Conservation (phyloP, 2,888 invertebrate genomes). For the Iphiclides podalirius region DNA sequence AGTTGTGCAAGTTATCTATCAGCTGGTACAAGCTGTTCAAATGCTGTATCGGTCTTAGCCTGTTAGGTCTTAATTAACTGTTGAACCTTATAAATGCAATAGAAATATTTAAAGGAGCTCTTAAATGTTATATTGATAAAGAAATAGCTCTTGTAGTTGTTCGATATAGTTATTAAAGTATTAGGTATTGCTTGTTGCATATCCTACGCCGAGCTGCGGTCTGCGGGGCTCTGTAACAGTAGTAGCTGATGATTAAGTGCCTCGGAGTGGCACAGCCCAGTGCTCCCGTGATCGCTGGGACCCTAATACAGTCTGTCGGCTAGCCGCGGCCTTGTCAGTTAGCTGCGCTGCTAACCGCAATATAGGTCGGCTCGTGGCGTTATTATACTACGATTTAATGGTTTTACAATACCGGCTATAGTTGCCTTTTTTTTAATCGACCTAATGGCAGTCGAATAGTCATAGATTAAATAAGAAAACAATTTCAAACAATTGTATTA, state of each 20-base stretch:
- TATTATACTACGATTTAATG: constrained; percentile 9
- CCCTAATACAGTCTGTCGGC: constrained; percentile 54
- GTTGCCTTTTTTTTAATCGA: not conserved
- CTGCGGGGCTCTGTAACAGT: constrained; percentile 36
- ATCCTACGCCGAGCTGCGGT: constrained; percentile 28
- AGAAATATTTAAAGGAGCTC: too few relatives aligned
- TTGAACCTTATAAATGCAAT: too few relatives aligned
- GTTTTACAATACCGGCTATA: not conserved
- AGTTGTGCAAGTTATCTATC: too few relatives aligned
- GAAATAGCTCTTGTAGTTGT: too few relatives aligned
- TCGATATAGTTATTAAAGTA: too few relatives aligned
- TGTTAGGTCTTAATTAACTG: too few relatives aligned
- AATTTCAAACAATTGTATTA: not conserved
- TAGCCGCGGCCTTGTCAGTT: constrained; percentile 65
- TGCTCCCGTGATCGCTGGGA: constrained; percentile 48
- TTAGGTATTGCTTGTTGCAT: constrained; percentile 20
- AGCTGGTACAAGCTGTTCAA: too few relatives aligned
- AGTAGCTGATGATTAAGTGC: constrained; percentile 34
- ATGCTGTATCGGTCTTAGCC: too few relatives aligned
- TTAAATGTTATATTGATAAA: too few relatives aligned
- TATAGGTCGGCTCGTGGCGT: constrained; percentile 40
- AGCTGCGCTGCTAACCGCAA: constrained; percentile 41
- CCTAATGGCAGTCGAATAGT: too few relatives aligned
- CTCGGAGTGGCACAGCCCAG: constrained; percentile 33
- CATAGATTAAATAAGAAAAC: too few relatives aligned